These are phyloP conservation scores for Trichopoda pennipes DNA, from an alignment of 2,888 invertebrate genomes.

Conservation along the genomic window DNA sequence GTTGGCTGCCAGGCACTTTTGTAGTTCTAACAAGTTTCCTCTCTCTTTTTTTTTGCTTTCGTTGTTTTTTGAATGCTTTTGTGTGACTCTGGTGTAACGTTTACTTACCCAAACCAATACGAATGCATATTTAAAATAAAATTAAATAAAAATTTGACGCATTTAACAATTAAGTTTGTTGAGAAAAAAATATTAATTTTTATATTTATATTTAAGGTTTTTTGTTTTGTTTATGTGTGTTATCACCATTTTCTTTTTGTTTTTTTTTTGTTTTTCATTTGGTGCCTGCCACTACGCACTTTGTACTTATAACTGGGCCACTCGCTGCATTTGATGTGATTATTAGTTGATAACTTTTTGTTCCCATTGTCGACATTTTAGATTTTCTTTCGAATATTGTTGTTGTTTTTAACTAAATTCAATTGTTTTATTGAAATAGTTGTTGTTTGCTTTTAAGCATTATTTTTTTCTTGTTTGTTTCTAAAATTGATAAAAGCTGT, in stretches of 20 bases:
- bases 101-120: neutral
- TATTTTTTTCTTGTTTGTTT: too few species aligned
- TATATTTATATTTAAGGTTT: neutral
- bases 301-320: conserved; percentile 64
- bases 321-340: conserved; percentile 56
- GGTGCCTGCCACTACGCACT: conserved; percentile 57
- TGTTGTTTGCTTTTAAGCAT: too few species aligned
- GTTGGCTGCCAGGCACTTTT: conserved; percentile 17
- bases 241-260: conserved; percentile 30
- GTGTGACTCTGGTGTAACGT: neutral
- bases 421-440: conserved; percentile 5
- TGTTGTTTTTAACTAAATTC: neutral
- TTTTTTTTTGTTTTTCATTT: neutral
- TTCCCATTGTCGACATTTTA: conserved; percentile 39
- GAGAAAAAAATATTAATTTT: conserved; percentile 1
- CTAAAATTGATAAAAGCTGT: too few species aligned
- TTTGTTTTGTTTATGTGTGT: conserved; percentile 1
- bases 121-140: neutral
- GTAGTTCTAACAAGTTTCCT: conserved; percentile 49
- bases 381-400: conserved; percentile 19
- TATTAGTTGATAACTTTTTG: conserved; percentile 55
- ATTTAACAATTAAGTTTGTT: conserved; percentile 31
- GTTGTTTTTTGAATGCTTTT: neutral
- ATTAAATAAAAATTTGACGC: conserved; percentile 34
- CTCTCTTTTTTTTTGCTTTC: conserved; percentile 28